phyloP scores from a whole-genome alignment of 1,140 invertebrate genomes.

The Campoletis sonorensis region DNA sequence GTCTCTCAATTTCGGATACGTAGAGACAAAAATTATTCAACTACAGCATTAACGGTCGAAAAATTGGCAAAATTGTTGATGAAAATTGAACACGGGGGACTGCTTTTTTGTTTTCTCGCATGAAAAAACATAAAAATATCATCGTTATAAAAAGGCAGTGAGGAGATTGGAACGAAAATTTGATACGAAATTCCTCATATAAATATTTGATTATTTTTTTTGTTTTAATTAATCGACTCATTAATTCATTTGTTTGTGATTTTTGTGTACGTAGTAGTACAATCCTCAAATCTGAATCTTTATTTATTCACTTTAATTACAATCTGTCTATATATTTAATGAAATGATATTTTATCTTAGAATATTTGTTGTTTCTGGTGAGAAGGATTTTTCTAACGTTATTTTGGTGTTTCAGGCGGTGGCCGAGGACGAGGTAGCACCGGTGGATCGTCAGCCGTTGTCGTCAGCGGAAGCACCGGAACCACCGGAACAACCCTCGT shows the following conservation, averaged over 20 bases:
- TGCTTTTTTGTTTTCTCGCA: too few relatives aligned
- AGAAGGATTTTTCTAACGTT: constrained; percentile 28
- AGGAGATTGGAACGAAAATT: not conserved
- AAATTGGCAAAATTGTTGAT: too few relatives aligned
- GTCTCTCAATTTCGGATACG: too few relatives aligned
- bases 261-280: not conserved
- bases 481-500: constrained; percentile 57
- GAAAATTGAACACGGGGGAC: too few relatives aligned
- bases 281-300: not conserved
- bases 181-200: not conserved
- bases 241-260: not conserved
- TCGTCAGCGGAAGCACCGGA: constrained; percentile 59
- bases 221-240: not conserved
- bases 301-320: not conserved
- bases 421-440: constrained; percentile 60
- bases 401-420: constrained; percentile 49
- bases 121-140: too few relatives aligned
- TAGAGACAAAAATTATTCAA: too few relatives aligned
- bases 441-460: constrained; percentile 57
- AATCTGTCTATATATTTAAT: not conserved
- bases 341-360: not conserved
- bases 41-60: too few relatives aligned
- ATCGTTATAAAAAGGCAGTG: too few relatives aligned
- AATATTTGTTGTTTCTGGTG: too few relatives aligned
- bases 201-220: not conserved